Percentiles rank a stretch among this genome's conserved stretches.
Evolutionary conservation across 1,140 invertebrate genomes (phyloP).

Genomic region (Hesperophylax magnus): DNA sequence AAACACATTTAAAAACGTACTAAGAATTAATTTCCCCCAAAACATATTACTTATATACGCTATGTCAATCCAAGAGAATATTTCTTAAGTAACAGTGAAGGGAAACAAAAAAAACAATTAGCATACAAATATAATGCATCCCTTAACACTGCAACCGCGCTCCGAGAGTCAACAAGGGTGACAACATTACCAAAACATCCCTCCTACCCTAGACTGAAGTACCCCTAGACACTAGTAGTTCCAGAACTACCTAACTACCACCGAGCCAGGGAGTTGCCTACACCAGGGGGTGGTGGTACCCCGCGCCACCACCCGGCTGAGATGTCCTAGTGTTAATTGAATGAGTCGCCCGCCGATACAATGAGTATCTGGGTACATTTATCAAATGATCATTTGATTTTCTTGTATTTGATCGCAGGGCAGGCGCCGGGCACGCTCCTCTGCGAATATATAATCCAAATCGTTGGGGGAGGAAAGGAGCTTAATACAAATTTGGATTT

Average conservation of each 20-base stretch:
- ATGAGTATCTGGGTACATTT: slow-evolving; percentile 41
- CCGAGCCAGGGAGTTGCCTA: too few relatives aligned
- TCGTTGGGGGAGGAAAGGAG: not conserved
- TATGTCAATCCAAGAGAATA: too few relatives aligned
- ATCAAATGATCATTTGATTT: slow-evolving; percentile 58
- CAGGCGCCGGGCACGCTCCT: slow-evolving; percentile 1
- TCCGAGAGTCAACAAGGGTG: slow-evolving; percentile 30
- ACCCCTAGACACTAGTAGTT: too few relatives aligned
- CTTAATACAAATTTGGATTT: not conserved
- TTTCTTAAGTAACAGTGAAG: too few relatives aligned
- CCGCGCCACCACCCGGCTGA: not conserved
- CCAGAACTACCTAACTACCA: too few relatives aligned
- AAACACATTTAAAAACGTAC: too few relatives aligned
- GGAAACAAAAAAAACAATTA: too few relatives aligned
- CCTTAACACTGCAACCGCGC: not conserved
- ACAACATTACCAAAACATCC: slow-evolving; percentile 33
- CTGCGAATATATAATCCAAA: slow-evolving; percentile 11
- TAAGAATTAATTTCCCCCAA: too few relatives aligned
- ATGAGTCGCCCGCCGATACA: slow-evolving; percentile 20
- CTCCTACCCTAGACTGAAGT: not conserved
- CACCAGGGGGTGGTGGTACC: too few relatives aligned
- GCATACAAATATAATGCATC: not conserved
- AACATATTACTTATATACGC: too few relatives aligned
- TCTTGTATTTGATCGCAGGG: slow-evolving; percentile 55
- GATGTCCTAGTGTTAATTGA: slow-evolving; percentile 36